Percentiles rank a stretch among this genome's conserved stretches.
These are phyloP conservation scores for Drosophila kambysellisi DNA, from an alignment of 2,888 invertebrate genomes.

Conservation along the genomic window DNA sequence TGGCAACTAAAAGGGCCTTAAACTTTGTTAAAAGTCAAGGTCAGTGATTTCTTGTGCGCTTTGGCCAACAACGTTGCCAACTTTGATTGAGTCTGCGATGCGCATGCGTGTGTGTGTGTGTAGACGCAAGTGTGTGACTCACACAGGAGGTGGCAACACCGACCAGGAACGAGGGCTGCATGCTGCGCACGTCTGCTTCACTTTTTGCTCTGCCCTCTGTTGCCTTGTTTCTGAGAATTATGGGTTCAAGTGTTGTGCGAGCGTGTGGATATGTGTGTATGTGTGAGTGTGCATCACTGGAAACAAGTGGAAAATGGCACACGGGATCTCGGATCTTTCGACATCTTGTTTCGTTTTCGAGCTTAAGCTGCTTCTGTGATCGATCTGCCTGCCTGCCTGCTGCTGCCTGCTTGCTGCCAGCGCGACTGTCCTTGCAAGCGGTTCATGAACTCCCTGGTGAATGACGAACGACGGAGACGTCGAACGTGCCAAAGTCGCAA, in stretches of 20 bases:
- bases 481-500: constrained; percentile 66
- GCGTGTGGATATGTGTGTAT: constrained; percentile 3
- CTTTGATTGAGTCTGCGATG: constrained; percentile 62
- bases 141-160: constrained; percentile 44
- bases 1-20: constrained; percentile 82
- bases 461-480: constrained; percentile 62
- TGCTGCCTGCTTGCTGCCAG: constrained; percentile 24
- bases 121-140: constrained; percentile 43
- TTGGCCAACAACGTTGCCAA: constrained; percentile 70
- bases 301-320: constrained; percentile 71
- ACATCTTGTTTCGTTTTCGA: constrained; percentile 51
- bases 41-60: constrained; percentile 81
- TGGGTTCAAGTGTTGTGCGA: constrained; percentile 68
- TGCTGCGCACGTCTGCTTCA: constrained; percentile 40
- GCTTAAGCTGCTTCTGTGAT: constrained; percentile 59
- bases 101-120: not conserved
- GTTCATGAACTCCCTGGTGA: constrained; percentile 69
- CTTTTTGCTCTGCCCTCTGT: constrained; percentile 18
- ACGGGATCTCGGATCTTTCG: constrained; percentile 44
- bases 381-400: constrained; percentile 55
- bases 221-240: constrained; percentile 64
- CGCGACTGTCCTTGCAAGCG: constrained; percentile 72
- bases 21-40: constrained; percentile 84
- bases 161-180: constrained; percentile 18
- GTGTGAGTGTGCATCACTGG: constrained; percentile 25